Percentiles rank a stretch among this genome's conserved stretches.
phyloP scores from a whole-genome alignment of 2,797 vertebrate genomes.

The Erithacus rubecula region DNA sequence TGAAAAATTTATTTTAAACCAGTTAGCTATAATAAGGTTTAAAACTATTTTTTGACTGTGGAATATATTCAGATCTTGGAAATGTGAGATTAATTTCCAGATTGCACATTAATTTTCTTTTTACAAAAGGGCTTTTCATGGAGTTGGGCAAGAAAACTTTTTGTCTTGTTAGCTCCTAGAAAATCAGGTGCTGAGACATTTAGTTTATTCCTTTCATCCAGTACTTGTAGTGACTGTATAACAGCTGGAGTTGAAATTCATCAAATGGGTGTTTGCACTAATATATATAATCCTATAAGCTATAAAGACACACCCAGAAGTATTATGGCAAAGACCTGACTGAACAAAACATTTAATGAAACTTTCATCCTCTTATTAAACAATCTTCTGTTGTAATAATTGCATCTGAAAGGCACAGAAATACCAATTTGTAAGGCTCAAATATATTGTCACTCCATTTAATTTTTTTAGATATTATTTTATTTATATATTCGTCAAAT shows the following conservation, averaged over 20 bases:
- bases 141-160: constrained; percentile 5
- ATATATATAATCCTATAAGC: background rate
- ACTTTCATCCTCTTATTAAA: background rate
- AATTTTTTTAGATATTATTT: background rate
- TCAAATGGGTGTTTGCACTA: constrained; percentile 8
- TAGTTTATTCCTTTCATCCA: constrained; percentile 1
- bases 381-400: background rate
- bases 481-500: background rate
- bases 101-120: background rate
- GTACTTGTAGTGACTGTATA: background rate
- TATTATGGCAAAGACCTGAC: background rate
- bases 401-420: background rate
- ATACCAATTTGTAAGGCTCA: background rate
- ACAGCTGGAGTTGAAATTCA: constrained; percentile 42
- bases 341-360: background rate
- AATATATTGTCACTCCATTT: background rate
- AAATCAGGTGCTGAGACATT: background rate
- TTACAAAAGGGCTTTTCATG: background rate
- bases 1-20: background rate
- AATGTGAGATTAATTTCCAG: background rate
- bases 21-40: background rate
- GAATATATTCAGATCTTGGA: background rate
- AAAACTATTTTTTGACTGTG: background rate
- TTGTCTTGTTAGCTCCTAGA: background rate
- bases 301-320: background rate